Evolutionary conservation across 2,797 vertebrate genomes (phyloP).

Genomic region (Sarcophilus harrisii): DNA sequence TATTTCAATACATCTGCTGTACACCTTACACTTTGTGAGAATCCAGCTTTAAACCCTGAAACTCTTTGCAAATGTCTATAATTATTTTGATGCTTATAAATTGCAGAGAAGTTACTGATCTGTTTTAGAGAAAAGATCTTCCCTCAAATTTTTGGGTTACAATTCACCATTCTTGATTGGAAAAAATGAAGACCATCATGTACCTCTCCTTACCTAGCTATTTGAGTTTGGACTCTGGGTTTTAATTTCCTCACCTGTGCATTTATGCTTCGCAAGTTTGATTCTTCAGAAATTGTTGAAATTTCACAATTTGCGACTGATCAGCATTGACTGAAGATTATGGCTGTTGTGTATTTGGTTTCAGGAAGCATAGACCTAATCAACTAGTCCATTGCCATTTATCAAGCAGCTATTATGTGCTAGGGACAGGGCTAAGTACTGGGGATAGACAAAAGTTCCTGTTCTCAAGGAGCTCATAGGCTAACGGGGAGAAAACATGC

Average conservation of each 20-base stretch:
- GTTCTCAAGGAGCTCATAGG: background rate
- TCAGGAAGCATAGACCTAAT: background rate
- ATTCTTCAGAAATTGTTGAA: background rate
- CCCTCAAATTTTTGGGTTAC: background rate
- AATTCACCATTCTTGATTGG: background rate
- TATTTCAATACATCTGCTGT: background rate
- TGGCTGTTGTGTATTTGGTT: background rate
- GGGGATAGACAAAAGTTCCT: background rate
- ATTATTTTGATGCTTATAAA: background rate
- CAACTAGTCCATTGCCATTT: background rate
- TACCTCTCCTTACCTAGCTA: background rate
- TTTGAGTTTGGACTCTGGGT: background rate
- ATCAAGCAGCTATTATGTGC: background rate
- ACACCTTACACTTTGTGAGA: background rate
- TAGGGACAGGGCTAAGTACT: background rate
- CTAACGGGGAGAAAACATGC: background rate
- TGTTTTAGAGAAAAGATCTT: background rate
- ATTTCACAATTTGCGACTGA: background rate
- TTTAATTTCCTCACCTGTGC: background rate
- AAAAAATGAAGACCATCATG: background rate
- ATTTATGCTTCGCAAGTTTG: background rate
- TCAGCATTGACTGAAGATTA: background rate
- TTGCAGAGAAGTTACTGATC: background rate
- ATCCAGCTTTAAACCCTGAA: background rate
- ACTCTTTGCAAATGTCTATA: background rate